Evolutionary conservation across 2,113 vertebrate genomes (phyloP), one percentile per base, ranked within the genome.

Genomic region (Balaeniceps rex): DNA sequence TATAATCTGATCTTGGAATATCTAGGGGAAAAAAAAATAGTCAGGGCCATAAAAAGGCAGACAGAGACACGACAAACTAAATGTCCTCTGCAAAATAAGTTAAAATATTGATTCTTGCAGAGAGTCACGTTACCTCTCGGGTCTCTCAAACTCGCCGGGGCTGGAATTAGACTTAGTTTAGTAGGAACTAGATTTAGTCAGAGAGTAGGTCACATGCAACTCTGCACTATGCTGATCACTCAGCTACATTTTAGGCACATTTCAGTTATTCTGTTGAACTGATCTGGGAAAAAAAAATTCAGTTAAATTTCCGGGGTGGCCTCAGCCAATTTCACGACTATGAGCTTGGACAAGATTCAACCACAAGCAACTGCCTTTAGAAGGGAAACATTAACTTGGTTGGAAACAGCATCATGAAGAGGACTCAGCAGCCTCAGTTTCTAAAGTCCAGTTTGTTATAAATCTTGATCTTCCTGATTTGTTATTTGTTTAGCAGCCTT

Each of bases 401-500:
- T 88, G 74, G 65, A 95, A 94, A 84, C 68, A 94, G 63, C 52
- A 84, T 72, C 8, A 6, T 26, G 49, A 66, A 88, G 34, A 93
- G 38, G 72, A 92, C 36, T 72, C n/a, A 96, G 74, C 57, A 76
- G 80, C 40, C 60, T 57, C 55, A 14, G 52, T 70, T 87, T 83
- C 60, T 74, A 24, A 63, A 52, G 49, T 87, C 91, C 31, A 22
- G 36, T 72, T 72, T 81, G 82, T 79, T 72, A 75, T 22, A 58
- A 70, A 78, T 44, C 66, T 76, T 63, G 68, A 76, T 38, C 33
- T 90, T 63, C 38, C 47, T 31, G 36, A 87, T 81, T 33, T 57
- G 77, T 87, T 88, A 75, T 88, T 91, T 93, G 52, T 93, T 91
- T 87, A 71, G 84, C 88, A 96, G 82, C 86, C 94, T 82, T 90